These are phyloP conservation scores for Neogale vison DNA, from an alignment of 2,113 vertebrate species.

Conservation along the genomic window DNA sequence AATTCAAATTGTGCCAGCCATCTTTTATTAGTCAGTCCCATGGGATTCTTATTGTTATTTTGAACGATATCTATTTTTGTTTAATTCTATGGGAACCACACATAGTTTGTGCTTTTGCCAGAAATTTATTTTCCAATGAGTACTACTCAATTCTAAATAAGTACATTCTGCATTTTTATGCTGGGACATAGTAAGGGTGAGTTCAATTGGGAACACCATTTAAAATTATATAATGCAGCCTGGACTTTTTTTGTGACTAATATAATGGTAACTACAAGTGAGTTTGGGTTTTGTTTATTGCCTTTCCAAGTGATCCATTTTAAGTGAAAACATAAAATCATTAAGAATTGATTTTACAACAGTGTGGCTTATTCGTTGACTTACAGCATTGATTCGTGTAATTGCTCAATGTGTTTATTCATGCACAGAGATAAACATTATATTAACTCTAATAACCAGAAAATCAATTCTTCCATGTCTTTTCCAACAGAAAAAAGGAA, in stretches of 20 bases:
- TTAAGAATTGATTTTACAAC: not conserved
- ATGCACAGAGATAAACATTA: not conserved
- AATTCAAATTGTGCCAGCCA: slow-evolving; percentile 79
- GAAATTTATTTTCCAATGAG: slow-evolving; percentile 80
- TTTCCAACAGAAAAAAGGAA: not conserved
- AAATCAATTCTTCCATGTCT: not conserved
- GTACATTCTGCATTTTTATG: slow-evolving; percentile 66
- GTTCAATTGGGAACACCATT: slow-evolving; percentile 16
- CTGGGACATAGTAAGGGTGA: not conserved
- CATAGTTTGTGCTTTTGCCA: slow-evolving; percentile 80
- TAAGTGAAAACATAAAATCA: slow-evolving; percentile 1
- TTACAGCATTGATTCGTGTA: not conserved
- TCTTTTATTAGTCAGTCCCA: slow-evolving; percentile 74
- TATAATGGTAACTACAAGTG: not conserved
- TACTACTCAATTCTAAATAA: slow-evolving; percentile 75
- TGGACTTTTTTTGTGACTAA: not conserved
- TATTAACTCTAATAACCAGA: not conserved
- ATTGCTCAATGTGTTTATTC: not conserved
- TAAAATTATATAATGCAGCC: not conserved
- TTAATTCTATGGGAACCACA: slow-evolving; percentile 85
- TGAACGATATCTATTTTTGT: slow-evolving; percentile 83
- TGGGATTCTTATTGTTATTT: slow-evolving; percentile 81
- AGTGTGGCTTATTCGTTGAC: not conserved
- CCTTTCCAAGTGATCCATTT: slow-evolving; percentile 43
- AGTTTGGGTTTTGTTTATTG: slow-evolving; percentile 46